Evolutionary conservation across 2,888 invertebrate genomes (phyloP).

Genomic region (Aquatica leii): DNA sequence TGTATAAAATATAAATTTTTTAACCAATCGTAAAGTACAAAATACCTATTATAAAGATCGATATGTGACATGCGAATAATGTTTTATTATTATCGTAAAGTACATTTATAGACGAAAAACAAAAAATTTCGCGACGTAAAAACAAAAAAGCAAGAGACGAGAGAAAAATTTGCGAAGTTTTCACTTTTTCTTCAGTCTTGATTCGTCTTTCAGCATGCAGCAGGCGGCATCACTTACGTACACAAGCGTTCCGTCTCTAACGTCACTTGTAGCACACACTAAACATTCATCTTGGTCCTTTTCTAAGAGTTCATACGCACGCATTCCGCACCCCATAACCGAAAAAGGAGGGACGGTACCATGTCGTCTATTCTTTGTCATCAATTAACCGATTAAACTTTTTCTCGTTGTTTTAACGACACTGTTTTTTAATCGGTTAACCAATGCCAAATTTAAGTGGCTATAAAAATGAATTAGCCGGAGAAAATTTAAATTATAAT

Average conservation of each 20-base stretch:
- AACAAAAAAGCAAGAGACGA: constrained; percentile 43
- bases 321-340: constrained; percentile 55
- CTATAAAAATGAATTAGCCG: constrained; percentile 25
- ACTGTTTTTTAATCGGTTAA: constrained; percentile 12
- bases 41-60: constrained; percentile 44
- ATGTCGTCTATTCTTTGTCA: constrained; percentile 45
- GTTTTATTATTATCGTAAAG: constrained; percentile 38
- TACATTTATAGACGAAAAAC: constrained; percentile 39
- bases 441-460: neutral
- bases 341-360: constrained; percentile 52
- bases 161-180: constrained; percentile 46
- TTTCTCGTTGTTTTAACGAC: too few species aligned
- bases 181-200: constrained; percentile 54
- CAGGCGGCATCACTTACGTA: constrained; percentile 44
- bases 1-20: constrained; percentile 37
- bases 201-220: constrained; percentile 45
- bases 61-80: constrained; percentile 46
- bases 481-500: constrained; percentile 42
- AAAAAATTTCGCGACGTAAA: constrained; percentile 43
- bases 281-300: constrained; percentile 48
- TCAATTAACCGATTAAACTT: constrained; percentile 18
- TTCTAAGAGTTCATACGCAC: constrained; percentile 45
- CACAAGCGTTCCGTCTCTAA: constrained; percentile 50
- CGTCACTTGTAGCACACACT: constrained; percentile 47
- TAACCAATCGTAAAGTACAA: constrained; percentile 35